Base-by-base conservation (phyloP, 1,140 invertebrate species). In the Harlomillsia oculata region DNA sequence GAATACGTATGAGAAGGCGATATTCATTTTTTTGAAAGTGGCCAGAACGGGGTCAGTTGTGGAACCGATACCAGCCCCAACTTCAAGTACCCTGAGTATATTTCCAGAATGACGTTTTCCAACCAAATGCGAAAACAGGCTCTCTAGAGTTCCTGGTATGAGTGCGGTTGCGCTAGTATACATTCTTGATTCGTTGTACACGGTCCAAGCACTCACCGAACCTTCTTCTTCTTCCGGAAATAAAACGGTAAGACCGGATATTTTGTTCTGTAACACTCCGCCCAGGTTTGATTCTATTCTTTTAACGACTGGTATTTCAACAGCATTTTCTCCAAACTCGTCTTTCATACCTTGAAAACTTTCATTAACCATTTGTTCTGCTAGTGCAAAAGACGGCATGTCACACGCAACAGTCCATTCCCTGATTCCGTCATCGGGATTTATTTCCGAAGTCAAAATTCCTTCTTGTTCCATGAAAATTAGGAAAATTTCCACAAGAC, bases 1-100 rank as follows among this genome's bases (percentile, higher is more conserved):
- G 46, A 40, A 57, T 1, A 48, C 51, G 39, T 32, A 57, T 8
- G 36, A 25, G 25, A 39, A 51, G 0, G 34, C 28, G 14, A 51
- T 48, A 16, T 48, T 48, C 1, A 30, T 13, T 32, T 48, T 48
- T 20, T 21, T 48, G 16, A 48, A 11, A 1, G 45, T 32, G 0
- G 45, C 9, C 5, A 48, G 21, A 11, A 48, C 45, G 29, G 30
- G 36, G 11, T 48, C 45, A n/a, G 45, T 48, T 20, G 45, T 34
- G 36, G 28, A 32, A 20, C 54, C 54, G n/a, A 36, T 30, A 41
- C 54, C 54, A 5, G 54, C 54, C 16, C 54, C 54, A 11, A 56
- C 25, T 40, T 56, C 54, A 11, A 48, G 21, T 14, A 56, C 11
- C 5, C 54, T 30, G 8, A 44, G 30, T 5, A 54, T 29, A 13